Evolutionary conservation across 2,888 invertebrate genomes (phyloP).

Genomic region (Lacanobia oleracea): DNA sequence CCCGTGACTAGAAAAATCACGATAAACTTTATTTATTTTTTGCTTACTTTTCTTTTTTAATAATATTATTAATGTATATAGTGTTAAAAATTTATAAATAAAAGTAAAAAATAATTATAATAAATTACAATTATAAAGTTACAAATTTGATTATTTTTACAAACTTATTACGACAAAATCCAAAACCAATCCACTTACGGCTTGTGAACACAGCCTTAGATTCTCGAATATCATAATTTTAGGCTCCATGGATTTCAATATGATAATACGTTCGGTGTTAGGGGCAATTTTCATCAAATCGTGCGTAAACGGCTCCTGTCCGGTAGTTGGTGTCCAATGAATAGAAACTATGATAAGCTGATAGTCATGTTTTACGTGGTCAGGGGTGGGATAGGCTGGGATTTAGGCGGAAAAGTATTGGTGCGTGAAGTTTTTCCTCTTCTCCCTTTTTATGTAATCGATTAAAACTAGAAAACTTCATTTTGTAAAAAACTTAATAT

Average conservation of each 20-base stretch:
- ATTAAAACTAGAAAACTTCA: no score
- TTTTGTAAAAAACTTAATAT: no score
- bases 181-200: not conserved
- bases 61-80: no score
- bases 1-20: no score
- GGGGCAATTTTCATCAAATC: conserved; percentile 68
- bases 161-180: no score
- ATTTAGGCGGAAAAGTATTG: not conserved
- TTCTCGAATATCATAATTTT: conserved; percentile 62
- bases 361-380: conserved; percentile 50
- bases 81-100: no score
- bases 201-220: conserved; percentile 29
- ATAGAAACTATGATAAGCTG: conserved; percentile 68
- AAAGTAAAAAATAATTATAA: no score
- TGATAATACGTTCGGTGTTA: conserved; percentile 58
- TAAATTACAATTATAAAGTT: no score
- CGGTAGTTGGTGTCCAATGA: conserved; percentile 65
- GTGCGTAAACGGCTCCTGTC: conserved; percentile 62
- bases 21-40: no score
- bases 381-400: conserved; percentile 26
- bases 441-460: no score
- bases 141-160: no score
- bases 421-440: not conserved
- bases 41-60: no score
- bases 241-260: conserved; percentile 63